Evolutionary conservation across 2,797 vertebrate genomes (phyloP), one percentile per base, ranked within the genome.

Genomic region (Lepilemur septentrionalis): DNA sequence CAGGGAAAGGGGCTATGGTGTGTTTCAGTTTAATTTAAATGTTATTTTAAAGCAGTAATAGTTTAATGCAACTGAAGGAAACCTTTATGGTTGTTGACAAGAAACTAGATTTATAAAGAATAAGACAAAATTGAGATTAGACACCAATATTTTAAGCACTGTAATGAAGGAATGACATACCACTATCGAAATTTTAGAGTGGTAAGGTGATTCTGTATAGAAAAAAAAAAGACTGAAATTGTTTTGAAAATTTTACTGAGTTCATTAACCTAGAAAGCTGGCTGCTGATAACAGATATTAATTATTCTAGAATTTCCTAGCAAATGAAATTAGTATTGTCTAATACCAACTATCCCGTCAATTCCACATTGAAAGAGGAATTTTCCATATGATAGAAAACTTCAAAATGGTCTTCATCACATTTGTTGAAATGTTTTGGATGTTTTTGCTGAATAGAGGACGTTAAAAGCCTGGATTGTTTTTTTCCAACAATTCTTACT

Each of bases 361-460:
- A 93, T 67, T 98, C 57, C 78, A 95, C 79, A 94, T 97, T 91
- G 22, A 55, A 93, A 86, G 94, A 73, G 41, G 87, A 96, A 95
- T 96, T 98, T 97, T 97, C 93, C 95, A 95, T 97, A 92, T 91
- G 85, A 89, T 75, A 95, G 76, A 52, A 96, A 96, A 98, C 90
- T 94, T 98, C 59, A 97, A 93, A 96, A 89, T 72, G n/a, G 73
- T 90, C 83, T 96, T 97, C 91, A 85, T 86, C 89, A 86, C 92
- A 94, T 91, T 97, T 94, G 84, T 89, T 93, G 59, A 70, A 96
- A 83, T 91, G 89, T 94, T 92, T 80, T 94, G 78, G 97, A 73
- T 91, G 32, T 5, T 93, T 97, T 98, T 97, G 88, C 5, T 61
- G 91, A 96, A 65, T 46, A 94, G 50, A 83, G 35, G 94, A 96